These are phyloP conservation scores for Plebejus melissa DNA, from an alignment of 2,888 invertebrate genomes.

Conservation along the genomic window DNA sequence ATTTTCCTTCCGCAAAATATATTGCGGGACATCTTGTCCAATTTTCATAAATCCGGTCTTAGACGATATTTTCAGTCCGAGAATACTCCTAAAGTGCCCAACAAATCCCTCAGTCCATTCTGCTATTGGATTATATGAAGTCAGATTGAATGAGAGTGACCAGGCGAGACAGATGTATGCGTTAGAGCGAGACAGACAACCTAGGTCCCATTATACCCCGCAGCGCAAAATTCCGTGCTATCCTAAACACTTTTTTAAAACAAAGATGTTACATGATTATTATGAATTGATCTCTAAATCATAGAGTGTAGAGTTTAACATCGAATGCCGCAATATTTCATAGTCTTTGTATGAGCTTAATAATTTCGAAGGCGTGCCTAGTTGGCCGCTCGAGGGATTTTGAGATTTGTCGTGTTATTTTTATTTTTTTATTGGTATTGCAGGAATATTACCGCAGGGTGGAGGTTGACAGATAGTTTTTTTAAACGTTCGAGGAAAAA, in stretches of 20 bases:
- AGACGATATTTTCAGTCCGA: constrained; percentile 51
- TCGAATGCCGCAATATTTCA: constrained; percentile 31
- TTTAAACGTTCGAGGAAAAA: constrained; percentile 38
- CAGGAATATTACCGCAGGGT: constrained; percentile 59
- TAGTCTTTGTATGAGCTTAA: constrained; percentile 61
- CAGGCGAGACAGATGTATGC: constrained; percentile 40
- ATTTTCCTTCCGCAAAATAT: constrained; percentile 18
- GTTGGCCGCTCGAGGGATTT: constrained; percentile 69
- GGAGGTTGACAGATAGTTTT: constrained; percentile 54
- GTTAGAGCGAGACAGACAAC: constrained; percentile 39
- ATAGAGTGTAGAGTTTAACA: constrained; percentile 36
- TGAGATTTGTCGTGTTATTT: constrained; percentile 67
- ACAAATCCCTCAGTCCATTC: constrained; percentile 62
- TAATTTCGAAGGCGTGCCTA: constrained; percentile 74
- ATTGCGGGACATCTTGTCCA: constrained; percentile 32
- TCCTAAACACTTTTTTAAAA: constrained; percentile 60
- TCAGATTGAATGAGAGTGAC: constrained; percentile 62
- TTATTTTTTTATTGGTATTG: constrained; percentile 73
- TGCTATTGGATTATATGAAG: constrained; percentile 64
- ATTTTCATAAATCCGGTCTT: constrained; percentile 53
- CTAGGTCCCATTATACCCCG: constrained; percentile 51
- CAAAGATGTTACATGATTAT: constrained; percentile 40
- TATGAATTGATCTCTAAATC: constrained; percentile 37
- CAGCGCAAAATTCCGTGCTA: constrained; percentile 69
- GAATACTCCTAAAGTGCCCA: constrained; percentile 53